Percentiles rank a stretch among this genome's conserved stretches.
Conservation (phyloP, 2,113 vertebrate species). For the Nettapus auritus region DNA sequence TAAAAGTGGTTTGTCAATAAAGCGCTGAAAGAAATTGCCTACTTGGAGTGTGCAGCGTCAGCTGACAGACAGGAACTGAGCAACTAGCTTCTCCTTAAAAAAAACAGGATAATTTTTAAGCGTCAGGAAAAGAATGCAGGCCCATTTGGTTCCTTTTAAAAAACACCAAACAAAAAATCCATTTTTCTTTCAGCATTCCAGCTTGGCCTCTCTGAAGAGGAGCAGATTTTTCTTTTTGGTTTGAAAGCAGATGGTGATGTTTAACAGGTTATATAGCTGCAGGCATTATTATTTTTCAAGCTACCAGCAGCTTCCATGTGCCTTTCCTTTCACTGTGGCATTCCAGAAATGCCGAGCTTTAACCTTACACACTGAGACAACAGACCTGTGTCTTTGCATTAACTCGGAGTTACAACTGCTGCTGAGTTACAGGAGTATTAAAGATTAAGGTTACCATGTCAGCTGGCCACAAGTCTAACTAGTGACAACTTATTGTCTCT, state of each 20-base stretch:
- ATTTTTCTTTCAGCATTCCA: background rate
- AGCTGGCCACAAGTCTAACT: background rate
- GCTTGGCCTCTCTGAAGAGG: background rate
- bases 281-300: slow-evolving; percentile 37
- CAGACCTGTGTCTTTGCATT: background rate
- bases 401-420: background rate
- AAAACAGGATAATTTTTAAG: background rate
- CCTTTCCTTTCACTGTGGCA: background rate
- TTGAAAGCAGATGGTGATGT: background rate
- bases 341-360: background rate
- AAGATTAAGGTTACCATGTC: background rate
- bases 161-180: background rate
- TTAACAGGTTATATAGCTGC: slow-evolving; percentile 14
- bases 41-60: background rate
- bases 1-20: slow-evolving; percentile 57
- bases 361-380: background rate
- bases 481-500: background rate
- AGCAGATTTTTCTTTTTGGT: background rate
- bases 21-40: slow-evolving; percentile 33
- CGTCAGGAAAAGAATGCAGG: background rate
- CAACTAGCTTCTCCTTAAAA: slow-evolving; percentile 4
- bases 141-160: background rate
- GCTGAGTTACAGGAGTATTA: background rate
- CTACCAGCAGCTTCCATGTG: background rate
- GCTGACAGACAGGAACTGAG: background rate